A percentile compares a stretch with the other conserved stretches of the same genome.
Evolutionary conservation across 1,140 invertebrate genomes (phyloP).

Genomic region (Homarus americanus): DNA sequence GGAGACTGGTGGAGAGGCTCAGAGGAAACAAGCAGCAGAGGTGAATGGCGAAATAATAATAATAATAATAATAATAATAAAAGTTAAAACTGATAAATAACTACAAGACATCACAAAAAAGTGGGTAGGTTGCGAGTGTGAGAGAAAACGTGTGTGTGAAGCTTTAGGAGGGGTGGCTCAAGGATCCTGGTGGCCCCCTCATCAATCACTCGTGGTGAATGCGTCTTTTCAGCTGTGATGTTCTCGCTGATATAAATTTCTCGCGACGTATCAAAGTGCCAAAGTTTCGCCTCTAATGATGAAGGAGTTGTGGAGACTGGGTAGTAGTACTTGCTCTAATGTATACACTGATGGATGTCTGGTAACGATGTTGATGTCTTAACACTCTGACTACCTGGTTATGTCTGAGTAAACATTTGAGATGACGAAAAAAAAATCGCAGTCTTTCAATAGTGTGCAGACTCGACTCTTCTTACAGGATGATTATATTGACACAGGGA

Average conservation of each 20-base stretch:
- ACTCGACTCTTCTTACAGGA: too few relatives aligned
- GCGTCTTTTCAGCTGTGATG: constrained; percentile 26
- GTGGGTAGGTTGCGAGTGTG: not conserved
- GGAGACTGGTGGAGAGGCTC: too few relatives aligned
- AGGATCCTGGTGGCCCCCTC: not conserved
- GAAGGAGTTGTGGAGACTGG: constrained; percentile 10
- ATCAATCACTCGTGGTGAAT: constrained; percentile 28
- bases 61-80: too few relatives aligned
- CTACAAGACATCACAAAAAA: not conserved
- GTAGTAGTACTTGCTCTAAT: not conserved
- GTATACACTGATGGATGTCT: not conserved
- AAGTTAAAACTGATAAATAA: too few relatives aligned
- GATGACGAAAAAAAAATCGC: too few relatives aligned
- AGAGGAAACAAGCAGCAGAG: too few relatives aligned
- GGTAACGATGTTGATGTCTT: not conserved
- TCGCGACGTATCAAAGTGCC: constrained; percentile 19
- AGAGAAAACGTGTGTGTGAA: not conserved
- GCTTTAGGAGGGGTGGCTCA: not conserved
- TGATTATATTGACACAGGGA: too few relatives aligned
- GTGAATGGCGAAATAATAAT: too few relatives aligned
- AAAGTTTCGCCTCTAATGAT: constrained; percentile 26
- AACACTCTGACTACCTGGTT: too few relatives aligned
- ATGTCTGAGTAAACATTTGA: too few relatives aligned
- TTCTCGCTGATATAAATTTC: constrained; percentile 20
- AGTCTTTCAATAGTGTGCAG: too few relatives aligned